phyloP scores from a whole-genome alignment of 2,113 vertebrate genomes.

The Notiomystis cincta region DNA sequence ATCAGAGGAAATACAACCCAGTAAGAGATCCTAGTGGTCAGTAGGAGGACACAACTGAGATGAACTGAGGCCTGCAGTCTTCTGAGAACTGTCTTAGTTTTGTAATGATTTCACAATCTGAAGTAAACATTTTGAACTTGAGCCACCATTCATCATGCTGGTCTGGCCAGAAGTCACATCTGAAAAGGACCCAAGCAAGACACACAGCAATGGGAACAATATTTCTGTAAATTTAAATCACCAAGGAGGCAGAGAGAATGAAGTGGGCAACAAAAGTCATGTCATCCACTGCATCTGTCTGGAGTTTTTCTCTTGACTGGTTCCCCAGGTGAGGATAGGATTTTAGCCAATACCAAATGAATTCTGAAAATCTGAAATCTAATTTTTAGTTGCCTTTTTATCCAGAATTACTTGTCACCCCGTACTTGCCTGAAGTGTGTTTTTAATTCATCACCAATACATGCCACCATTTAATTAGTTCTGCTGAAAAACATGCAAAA shows the following conservation, averaged over 20 bases:
- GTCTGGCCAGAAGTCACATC: neutral
- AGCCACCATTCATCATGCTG: neutral
- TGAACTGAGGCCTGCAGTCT: neutral
- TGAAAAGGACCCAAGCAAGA: neutral
- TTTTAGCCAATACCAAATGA: neutral
- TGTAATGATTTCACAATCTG: neutral
- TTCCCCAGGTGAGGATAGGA: neutral
- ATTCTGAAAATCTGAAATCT: neutral
- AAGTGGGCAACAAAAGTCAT: neutral
- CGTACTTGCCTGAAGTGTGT: neutral
- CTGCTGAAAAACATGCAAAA: neutral
- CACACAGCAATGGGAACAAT: neutral
- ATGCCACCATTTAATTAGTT: neutral
- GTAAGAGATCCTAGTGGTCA: neutral
- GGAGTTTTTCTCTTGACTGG: neutral
- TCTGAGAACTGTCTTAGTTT: neutral
- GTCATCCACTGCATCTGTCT: neutral
- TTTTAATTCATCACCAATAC: neutral
- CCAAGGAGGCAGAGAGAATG: neutral
- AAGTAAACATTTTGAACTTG: neutral
- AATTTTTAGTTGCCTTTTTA: neutral
- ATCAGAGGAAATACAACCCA: neutral
- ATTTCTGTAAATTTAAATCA: neutral
- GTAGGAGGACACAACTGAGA: neutral
- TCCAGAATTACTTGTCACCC: neutral